These are phyloP conservation scores for Danio choprae DNA, from an alignment of 2,797 vertebrate species.

Conservation along the genomic window DNA sequence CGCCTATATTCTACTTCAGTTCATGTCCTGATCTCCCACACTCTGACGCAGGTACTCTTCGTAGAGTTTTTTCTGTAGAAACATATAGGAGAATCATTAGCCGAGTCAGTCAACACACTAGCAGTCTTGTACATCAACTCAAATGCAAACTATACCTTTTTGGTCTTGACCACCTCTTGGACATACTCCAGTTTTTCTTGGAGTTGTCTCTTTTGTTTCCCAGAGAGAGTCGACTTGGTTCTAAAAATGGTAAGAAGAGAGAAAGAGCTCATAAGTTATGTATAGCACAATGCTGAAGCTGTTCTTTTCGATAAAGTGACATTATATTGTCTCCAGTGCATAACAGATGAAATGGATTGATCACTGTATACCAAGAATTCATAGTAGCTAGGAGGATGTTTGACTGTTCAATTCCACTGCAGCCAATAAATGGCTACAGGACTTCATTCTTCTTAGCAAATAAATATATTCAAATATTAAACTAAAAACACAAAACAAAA, in stretches of 20 bases:
- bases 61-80: constrained; percentile 81
- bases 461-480: no score
- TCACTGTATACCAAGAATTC: neutral
- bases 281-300: neutral
- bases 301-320: neutral
- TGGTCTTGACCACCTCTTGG: constrained; percentile 80
- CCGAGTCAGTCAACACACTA: neutral
- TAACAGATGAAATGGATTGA: no score
- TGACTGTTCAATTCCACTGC: no score
- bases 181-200: constrained; percentile 82
- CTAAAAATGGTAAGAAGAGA: constrained; percentile 62
- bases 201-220: constrained; percentile 83
- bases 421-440: no score
- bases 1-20: constrained; percentile 57
- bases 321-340: neutral
- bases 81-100: constrained; percentile 3
- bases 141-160: constrained; percentile 76
- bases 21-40: constrained; percentile 84
- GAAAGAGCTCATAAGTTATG: neutral
- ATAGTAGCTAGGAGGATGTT: neutral
- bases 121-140: neutral
- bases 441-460: no score
- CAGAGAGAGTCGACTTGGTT: constrained; percentile 77
- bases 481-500: no score
- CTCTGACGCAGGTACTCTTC: constrained; percentile 87